These are phyloP conservation scores for Neoaliturus tenellus DNA, from an alignment of 2,888 invertebrate species.

Conservation along the genomic window DNA sequence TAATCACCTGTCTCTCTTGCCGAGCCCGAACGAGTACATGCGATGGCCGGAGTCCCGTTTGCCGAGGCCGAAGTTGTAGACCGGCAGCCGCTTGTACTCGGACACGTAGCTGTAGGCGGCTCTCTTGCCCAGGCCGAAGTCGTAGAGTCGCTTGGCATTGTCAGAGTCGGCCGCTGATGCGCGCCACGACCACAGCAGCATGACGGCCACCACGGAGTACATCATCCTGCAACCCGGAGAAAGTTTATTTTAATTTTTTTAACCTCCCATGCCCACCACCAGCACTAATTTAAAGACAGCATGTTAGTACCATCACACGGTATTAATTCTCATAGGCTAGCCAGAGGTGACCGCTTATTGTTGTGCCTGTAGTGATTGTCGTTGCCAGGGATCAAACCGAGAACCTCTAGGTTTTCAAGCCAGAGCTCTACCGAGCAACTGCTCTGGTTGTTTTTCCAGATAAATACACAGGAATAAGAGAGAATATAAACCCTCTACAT, in stretches of 20 bases:
- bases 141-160: constrained; percentile 64
- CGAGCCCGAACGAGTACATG: constrained; percentile 76
- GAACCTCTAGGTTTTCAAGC: too few species aligned
- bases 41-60: constrained; percentile 67
- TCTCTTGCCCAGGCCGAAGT: constrained; percentile 67
- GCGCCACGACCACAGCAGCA: constrained; percentile 52
- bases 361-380: too few species aligned
- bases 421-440: too few species aligned
- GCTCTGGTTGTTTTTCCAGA: too few species aligned
- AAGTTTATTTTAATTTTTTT: not conserved
- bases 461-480: too few species aligned
- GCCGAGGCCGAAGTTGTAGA: constrained; percentile 75
- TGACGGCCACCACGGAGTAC: constrained; percentile 52
- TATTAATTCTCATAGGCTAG: too few species aligned
- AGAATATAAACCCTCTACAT: too few species aligned
- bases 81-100: constrained; percentile 78
- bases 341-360: too few species aligned
- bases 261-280: too few species aligned
- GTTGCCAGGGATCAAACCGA: too few species aligned
- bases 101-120: constrained; percentile 78
- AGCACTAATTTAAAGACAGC: too few species aligned
- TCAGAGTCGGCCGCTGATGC: constrained; percentile 17
- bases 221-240: constrained; percentile 53
- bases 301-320: too few species aligned
- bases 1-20: constrained; percentile 72